Percentiles rank a stretch among this genome's conserved stretches.
Evolutionary conservation across 2,888 invertebrate species (phyloP).

Genomic region (Phania funesta): DNA sequence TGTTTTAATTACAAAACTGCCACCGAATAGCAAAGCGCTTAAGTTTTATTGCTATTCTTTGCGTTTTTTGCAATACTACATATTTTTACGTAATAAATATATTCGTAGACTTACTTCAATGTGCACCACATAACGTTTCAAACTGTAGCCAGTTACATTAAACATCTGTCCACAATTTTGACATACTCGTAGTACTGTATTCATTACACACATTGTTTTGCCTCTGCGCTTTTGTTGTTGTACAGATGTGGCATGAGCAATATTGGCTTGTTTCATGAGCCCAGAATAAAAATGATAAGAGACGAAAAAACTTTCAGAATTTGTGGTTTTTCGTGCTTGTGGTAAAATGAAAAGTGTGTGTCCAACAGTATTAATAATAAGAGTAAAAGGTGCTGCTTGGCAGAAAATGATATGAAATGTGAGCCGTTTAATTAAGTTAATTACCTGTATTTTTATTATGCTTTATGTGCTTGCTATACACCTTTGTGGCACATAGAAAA

Average conservation of each 20-base stretch:
- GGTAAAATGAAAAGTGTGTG: background rate
- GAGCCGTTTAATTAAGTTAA: conserved; percentile 66
- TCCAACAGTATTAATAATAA: no score
- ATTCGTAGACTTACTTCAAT: background rate
- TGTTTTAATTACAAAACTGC: conserved; percentile 43
- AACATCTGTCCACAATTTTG: conserved; percentile 57
- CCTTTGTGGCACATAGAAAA: conserved; percentile 34
- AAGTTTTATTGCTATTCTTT: background rate
- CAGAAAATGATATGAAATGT: conserved; percentile 50
- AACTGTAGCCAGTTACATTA: conserved; percentile 38
- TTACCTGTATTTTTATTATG: conserved; percentile 49
- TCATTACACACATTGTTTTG: conserved; percentile 31
- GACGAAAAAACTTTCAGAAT: conserved; percentile 1
- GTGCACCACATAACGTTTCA: background rate
- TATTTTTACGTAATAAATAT: conserved; percentile 10
- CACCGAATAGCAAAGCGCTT: background rate
- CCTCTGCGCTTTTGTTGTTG: background rate
- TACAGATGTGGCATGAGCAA: conserved; percentile 11
- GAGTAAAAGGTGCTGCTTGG: background rate
- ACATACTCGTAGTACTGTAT: conserved; percentile 63
- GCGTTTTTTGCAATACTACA: background rate
- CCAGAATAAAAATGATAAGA: background rate
- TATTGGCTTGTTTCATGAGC: conserved; percentile 21
- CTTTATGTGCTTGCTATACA: conserved; percentile 55
- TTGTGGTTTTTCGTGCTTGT: conserved; percentile 25